Base-by-base conservation (phyloP, 1,140 invertebrate genomes). In the Pteromalus puparum region DNA sequence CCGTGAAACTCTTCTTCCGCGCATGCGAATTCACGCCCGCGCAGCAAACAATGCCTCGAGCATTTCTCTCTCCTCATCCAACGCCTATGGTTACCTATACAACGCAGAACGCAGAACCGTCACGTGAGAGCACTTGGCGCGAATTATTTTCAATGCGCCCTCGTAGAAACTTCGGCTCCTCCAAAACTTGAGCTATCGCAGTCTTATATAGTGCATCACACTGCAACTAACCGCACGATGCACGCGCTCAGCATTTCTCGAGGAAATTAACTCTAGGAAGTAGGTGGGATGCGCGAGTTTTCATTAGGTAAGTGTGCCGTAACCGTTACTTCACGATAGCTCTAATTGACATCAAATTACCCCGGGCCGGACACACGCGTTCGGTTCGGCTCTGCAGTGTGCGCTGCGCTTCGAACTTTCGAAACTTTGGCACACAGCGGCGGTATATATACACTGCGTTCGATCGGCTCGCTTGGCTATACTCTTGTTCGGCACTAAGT, bases 281-380 rank as follows among this genome's bases (percentile, higher is more conserved):
- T n/a, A n/a, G 24, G 38, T 10, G 73, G 38, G 21, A n/a, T 10
- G 38, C 9, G 74, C 9, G 74, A 76, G 42, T 76, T 76, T 76
- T 76, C 74, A 76, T 76, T 76, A 76, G 46, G 42, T 74, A 42
- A 74, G 72, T 74, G 72, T n/a, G 21, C 21, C 72, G 24, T 70
- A 70, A 70, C 34, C 72, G 72, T 21, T 34, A 74, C 72, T 42
- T 21, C 72, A 21, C 72, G 21, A 48, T 76, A 76, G 46, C 18
- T 48, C 42, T 76, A 76, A 76, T 76, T 76, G 74, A 48, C 74
- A 53, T 76, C 42, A 24, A 76, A 48, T 76, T 46, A 53, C 74
- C 9, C 6, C 1, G 9, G n/a, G 30, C 72, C 15, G 30, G 72
- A 74, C 67, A 28, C 67, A 30, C 65, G 67, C 18, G 53, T 30